These are phyloP conservation scores for Centropristis striata DNA, from an alignment of 2,113 vertebrate genomes.

Conservation along the genomic window DNA sequence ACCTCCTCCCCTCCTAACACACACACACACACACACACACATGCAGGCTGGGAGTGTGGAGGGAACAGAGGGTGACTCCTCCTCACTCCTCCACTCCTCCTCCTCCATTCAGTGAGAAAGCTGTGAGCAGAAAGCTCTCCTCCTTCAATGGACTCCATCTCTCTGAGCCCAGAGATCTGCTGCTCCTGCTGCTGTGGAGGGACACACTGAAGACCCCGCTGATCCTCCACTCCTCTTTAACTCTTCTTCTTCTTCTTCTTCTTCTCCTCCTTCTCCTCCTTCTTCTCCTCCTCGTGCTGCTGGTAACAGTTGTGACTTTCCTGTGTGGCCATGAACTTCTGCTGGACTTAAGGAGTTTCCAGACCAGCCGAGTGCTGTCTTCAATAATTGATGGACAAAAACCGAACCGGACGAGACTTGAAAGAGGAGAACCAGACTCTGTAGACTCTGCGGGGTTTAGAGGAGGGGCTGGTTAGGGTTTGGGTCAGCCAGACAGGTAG, in stretches of 20 bases:
- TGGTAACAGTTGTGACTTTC: conserved; percentile 21
- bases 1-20: conserved; percentile 58
- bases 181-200: background rate
- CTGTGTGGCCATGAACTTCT: conserved; percentile 64
- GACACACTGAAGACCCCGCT: conserved; percentile 25
- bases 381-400: conserved; percentile 16
- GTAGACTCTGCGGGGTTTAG: conserved; percentile 8
- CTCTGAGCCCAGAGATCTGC: background rate
- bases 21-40: conserved; percentile 41
- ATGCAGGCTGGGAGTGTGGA: conserved; percentile 63
- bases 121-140: conserved; percentile 53
- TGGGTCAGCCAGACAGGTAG: conserved; percentile 1
- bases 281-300: background rate
- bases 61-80: conserved; percentile 88
- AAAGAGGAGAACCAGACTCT: conserved; percentile 3
- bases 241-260: background rate
- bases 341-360: conserved; percentile 61
- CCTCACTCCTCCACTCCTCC: conserved; percentile 73
- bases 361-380: conserved; percentile 18
- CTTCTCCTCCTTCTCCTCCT: background rate
- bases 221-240: background rate
- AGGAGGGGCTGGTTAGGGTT: conserved; percentile 14
- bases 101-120: conserved; percentile 76
- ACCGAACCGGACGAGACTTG: background rate
- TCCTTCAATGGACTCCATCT: conserved; percentile 66